Percentiles rank a stretch among this genome's conserved stretches.
These are phyloP conservation scores for Helicoverpa assulta DNA, from an alignment of 2,888 invertebrate species.

Conservation along the genomic window DNA sequence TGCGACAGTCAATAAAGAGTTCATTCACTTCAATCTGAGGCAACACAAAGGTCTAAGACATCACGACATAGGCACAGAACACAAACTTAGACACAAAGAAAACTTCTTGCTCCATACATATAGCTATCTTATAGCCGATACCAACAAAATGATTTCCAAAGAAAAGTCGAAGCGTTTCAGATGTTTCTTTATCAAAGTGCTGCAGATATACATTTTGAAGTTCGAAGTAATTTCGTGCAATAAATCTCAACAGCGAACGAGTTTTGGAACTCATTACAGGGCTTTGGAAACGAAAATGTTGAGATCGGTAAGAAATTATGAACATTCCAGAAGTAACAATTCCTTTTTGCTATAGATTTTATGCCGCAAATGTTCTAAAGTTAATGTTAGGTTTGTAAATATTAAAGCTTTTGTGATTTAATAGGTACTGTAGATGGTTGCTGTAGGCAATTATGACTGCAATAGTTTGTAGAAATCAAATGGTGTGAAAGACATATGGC, in stretches of 20 bases:
- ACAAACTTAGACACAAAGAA: too few species aligned
- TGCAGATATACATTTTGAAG: slow-evolving; percentile 59
- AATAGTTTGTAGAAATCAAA: neutral
- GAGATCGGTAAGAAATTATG: slow-evolving; percentile 63
- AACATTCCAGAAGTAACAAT: slow-evolving; percentile 60
- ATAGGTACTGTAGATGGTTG: neutral
- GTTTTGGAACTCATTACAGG: slow-evolving; percentile 68
- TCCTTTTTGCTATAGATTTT: slow-evolving; percentile 40
- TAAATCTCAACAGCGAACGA: slow-evolving; percentile 60
- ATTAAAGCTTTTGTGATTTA: neutral
- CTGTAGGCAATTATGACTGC: neutral
- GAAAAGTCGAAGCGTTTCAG: slow-evolving; percentile 40
- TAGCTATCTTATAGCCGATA: neutral
- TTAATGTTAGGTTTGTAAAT: slow-evolving; percentile 16
- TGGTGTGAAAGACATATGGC: too few species aligned
- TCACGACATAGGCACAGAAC: too few species aligned
- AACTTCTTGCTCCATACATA: too few species aligned
- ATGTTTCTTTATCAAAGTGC: slow-evolving; percentile 47
- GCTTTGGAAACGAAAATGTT: slow-evolving; percentile 62
- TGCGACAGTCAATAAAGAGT: too few species aligned
- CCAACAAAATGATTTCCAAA: slow-evolving; percentile 33
- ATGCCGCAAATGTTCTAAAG: slow-evolving; percentile 17
- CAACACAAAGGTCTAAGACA: too few species aligned
- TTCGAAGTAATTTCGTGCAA: slow-evolving; percentile 60
- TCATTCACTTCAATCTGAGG: too few species aligned